Base-by-base conservation (phyloP, 2,888 invertebrate species). In the Athalia circularis region DNA sequence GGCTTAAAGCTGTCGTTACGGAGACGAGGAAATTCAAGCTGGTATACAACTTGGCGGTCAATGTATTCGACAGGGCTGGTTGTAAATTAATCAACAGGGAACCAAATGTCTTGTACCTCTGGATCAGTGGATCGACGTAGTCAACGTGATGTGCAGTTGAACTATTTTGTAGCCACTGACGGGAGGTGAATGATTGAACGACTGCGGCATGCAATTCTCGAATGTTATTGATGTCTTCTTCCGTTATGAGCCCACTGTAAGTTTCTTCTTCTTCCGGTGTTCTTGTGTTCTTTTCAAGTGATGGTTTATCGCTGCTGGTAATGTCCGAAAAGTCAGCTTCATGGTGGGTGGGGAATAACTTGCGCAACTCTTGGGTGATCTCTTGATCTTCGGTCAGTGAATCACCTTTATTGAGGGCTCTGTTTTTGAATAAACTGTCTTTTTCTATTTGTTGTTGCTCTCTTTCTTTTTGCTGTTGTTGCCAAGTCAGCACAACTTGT, bases 351-450 rank as follows among this genome's bases (percentile, higher is more conserved):
- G 95, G 95, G 86, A 96, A 96, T 86, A 95, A 91, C 86, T 93
- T 92, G 80, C 92, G 91, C 78, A 96, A 93, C 90, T 96, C 95
- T 77, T 92, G 90, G 15, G 92, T 88, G 0, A 93, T 93, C 79
- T 93, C 91, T 15, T 94, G 93, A 80, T 95, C 95, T 85, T 96
- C 96, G 29, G 94, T 92, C 86, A 94, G 92, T 29, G 93, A 92
- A 83, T 93, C 93, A 77, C 94, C 94, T 89, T 93, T 93, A 0
- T 93, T 93, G 13, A 82, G 91, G 89, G 91, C 93, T 93, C 93
- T 94, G 8, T 94, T 95, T 78, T 94, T 94, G 88, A 95, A 96
- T 65, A 97, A 90, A 82, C 94, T 95, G 76, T 96, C 96, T 79
- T 95, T 94, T 83, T 96, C 96, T 75, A 93, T 92, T 82, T 95